A percentile compares a stretch with the other conserved stretches of the same genome.
These are phyloP conservation scores for Cygnus atratus DNA, from an alignment of 2,113 vertebrate genomes.

Conservation along the genomic window DNA sequence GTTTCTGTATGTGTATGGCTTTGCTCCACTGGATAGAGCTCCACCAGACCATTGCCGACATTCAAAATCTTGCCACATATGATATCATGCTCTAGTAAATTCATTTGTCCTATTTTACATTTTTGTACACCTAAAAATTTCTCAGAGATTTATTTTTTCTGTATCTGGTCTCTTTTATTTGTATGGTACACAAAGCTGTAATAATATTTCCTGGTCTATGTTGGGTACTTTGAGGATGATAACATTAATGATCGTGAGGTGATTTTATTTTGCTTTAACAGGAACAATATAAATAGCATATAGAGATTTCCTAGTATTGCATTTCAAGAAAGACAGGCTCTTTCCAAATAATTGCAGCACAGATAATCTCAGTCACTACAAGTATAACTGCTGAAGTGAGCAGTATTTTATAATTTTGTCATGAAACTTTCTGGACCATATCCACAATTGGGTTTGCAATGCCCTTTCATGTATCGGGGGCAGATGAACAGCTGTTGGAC, in stretches of 20 bases:
- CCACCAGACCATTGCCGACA: background rate
- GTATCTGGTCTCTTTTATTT: background rate
- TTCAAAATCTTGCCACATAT: background rate
- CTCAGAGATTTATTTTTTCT: background rate
- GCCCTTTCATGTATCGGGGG: background rate
- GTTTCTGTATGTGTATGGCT: background rate
- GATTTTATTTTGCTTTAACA: background rate
- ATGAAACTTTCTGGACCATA: background rate
- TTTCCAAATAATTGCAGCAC: background rate
- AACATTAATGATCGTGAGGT: background rate
- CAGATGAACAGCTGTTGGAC: background rate
- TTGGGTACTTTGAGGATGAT: background rate
- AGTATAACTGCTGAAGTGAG: background rate
- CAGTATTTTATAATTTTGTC: conserved; percentile 11
- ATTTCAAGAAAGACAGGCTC: background rate
- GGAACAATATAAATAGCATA: background rate
- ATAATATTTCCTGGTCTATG: background rate
- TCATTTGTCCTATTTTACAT: background rate
- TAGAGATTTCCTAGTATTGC: background rate
- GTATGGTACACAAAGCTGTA: background rate
- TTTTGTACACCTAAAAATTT: background rate
- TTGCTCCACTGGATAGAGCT: background rate
- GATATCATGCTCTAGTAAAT: background rate
- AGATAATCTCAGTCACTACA: background rate
- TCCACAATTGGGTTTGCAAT: background rate